Conservation (phyloP, 2,113 vertebrate genomes). For the Sprattus sprattus region DNA sequence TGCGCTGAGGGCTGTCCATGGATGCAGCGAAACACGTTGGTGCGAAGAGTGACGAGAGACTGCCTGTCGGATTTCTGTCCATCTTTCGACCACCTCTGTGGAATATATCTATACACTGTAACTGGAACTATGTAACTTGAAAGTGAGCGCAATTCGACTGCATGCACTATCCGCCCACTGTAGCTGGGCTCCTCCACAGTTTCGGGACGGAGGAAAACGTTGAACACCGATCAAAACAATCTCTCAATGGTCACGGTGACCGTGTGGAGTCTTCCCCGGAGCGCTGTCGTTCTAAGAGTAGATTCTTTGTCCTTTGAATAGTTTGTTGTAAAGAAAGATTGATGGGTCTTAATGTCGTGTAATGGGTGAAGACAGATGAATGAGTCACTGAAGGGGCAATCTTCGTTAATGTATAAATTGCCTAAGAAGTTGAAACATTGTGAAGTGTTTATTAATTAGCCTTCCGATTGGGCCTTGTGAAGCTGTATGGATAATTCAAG, state of each 20-base stretch:
- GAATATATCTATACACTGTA: background rate
- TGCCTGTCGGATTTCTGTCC: background rate
- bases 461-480: background rate
- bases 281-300: background rate
- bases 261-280: background rate
- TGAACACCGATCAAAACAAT: background rate
- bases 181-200: background rate
- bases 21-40: background rate
- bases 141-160: background rate
- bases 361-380: background rate
- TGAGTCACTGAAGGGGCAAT: background rate
- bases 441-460: background rate
- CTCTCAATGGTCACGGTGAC: background rate
- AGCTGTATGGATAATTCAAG: no score
- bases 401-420: constrained; percentile 1
- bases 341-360: background rate
- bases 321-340: background rate
- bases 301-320: background rate
- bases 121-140: background rate
- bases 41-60: background rate
- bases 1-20: background rate
- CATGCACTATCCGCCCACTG: no score
- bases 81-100: background rate
- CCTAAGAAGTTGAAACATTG: background rate
- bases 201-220: background rate